Evolutionary conservation across 2,888 invertebrate species (phyloP).

Genomic region (Chromoteleia sp.): DNA sequence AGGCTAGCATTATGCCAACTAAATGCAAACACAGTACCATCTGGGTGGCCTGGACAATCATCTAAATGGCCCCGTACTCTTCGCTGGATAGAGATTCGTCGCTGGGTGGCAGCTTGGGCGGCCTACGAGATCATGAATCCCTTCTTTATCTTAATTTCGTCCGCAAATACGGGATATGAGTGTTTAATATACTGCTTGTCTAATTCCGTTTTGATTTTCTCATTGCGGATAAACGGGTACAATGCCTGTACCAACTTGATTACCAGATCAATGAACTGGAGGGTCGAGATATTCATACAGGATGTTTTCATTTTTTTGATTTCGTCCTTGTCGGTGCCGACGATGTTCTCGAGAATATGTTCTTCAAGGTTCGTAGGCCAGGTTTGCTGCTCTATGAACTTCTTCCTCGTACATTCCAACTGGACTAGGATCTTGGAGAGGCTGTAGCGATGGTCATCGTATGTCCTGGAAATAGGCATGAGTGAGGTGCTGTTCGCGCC

Average conservation of each 20-base stretch:
- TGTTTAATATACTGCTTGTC: neutral
- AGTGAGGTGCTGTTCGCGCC: conserved; percentile 20
- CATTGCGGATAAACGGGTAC: conserved; percentile 29
- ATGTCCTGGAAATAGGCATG: conserved; percentile 16
- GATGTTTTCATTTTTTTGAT: conserved; percentile 12
- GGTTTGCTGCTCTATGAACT: neutral
- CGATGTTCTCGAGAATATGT: conserved; percentile 2
- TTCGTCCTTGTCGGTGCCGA: conserved; percentile 11
- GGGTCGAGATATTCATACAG: conserved; percentile 19
- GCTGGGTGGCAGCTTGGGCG: conserved; percentile 80
- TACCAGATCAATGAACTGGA: conserved; percentile 17
- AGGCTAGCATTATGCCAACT: neutral
- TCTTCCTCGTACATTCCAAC: conserved; percentile 30
- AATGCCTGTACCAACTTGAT: conserved; percentile 19
- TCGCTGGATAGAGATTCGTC: conserved; percentile 84
- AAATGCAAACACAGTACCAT: conserved; percentile 5
- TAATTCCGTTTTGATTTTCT: conserved; percentile 17
- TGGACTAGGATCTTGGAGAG: conserved; percentile 13
- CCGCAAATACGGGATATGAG: conserved; percentile 19
- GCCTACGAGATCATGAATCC: conserved; percentile 73
- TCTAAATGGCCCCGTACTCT: conserved; percentile 83
- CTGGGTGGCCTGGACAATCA: conserved; percentile 12
- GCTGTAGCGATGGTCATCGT: conserved; percentile 8
- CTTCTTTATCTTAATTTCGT: conserved; percentile 32
- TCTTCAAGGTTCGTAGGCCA: conserved; percentile 23